A percentile compares a stretch with the other conserved stretches of the same genome.
phyloP scores from a whole-genome alignment of 37 sponge, comb jelly and placozoan genomes.

The Diacarnus erythraeanus region DNA sequence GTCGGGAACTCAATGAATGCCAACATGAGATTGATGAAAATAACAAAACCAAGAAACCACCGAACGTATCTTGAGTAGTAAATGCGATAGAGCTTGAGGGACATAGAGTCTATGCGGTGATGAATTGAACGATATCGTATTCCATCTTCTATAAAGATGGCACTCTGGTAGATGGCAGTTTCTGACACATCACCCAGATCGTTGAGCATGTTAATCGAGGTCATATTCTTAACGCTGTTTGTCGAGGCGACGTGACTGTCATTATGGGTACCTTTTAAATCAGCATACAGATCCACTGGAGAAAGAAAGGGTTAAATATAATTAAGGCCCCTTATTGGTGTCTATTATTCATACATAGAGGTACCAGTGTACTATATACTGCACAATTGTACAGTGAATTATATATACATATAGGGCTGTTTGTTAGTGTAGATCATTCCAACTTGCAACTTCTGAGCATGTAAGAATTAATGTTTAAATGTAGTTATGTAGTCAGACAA shows the following conservation, averaged over 20 bases:
- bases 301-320: too few relatives aligned
- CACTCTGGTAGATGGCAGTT: constrained; percentile 52
- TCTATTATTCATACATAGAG: too few relatives aligned
- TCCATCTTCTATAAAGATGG: constrained; percentile 80
- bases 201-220: constrained; percentile 5
- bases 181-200: not conserved
- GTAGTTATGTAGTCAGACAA: too few relatives aligned
- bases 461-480: too few relatives aligned
- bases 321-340: too few relatives aligned
- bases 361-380: too few relatives aligned
- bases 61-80: constrained; percentile 70
- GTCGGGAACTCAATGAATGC: constrained; percentile 87
- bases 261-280: not conserved
- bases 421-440: too few relatives aligned
- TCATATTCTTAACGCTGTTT: not conserved
- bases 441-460: too few relatives aligned
- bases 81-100: constrained; percentile 71
- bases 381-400: too few relatives aligned
- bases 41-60: constrained; percentile 30
- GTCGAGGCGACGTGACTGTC: not conserved
- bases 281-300: constrained; percentile 36
- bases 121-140: constrained; percentile 81
- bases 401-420: too few relatives aligned
- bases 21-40: constrained; percentile 59
- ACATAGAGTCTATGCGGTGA: constrained; percentile 72